A percentile compares a stretch with the other conserved stretches of the same genome.
Conservation (phyloP, 2,113 vertebrate species). For the Montifringilla adamsi region DNA sequence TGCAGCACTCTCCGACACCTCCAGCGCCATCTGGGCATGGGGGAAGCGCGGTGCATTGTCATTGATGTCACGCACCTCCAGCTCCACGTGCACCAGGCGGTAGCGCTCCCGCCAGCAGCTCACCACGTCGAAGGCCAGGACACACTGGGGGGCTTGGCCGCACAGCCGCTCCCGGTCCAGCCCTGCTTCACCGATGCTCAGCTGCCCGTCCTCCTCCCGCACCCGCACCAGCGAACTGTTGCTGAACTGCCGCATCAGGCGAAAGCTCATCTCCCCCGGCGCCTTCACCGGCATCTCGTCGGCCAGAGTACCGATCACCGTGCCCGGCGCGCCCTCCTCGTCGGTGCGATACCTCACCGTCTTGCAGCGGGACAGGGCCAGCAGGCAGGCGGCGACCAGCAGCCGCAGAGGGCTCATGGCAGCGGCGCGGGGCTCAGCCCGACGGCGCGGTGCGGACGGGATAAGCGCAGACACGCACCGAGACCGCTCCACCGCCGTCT, state of each 20-base stretch:
- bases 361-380: constrained; percentile 73
- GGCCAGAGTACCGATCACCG: constrained; percentile 90
- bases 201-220: constrained; percentile 89
- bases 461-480: fast-evolving
- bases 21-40: constrained; percentile 79
- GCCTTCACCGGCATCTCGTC: constrained; percentile 88
- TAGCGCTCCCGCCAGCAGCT: constrained; percentile 90
- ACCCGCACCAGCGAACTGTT: constrained; percentile 90
- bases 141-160: constrained; percentile 82
- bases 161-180: constrained; percentile 91
- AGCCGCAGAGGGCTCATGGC: constrained; percentile 62
- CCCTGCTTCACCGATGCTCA: constrained; percentile 84
- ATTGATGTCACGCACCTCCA: constrained; percentile 92
- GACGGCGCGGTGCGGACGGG: neutral
- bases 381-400: constrained; percentile 71
- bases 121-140: constrained; percentile 92
- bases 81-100: constrained; percentile 91
- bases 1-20: constrained; percentile 87
- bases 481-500: fast-evolving
- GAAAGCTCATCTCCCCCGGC: constrained; percentile 85
- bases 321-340: constrained; percentile 88
- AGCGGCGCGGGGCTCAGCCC: neutral
- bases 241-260: constrained; percentile 91
- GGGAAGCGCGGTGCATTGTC: constrained; percentile 92
- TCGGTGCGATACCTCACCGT: constrained; percentile 89